Base-by-base conservation (phyloP, 2,113 vertebrate genomes). In the Talpa occidentalis region DNA sequence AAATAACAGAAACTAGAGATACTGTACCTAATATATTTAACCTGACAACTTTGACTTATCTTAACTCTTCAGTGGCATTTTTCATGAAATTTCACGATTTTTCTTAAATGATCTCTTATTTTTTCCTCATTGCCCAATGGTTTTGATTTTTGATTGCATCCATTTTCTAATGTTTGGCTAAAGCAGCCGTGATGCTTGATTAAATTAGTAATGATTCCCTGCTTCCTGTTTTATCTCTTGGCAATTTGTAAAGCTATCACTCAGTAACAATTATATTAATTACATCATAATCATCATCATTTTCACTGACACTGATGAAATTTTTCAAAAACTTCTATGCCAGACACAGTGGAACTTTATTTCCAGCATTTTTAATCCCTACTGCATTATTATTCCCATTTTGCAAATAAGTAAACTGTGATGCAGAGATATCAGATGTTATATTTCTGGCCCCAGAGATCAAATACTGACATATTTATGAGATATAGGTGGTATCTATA, bases 1-100 rank as follows among this genome's bases (percentile, higher is more conserved):
- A 84, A 93, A 66, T n/a, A n/a, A 81, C n/a, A 35, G 81, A 90
- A 94, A 81, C 79, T 42, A 42, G 80, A 73, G 42, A 56, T 15
- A 88, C 3, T 9, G 4, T 70, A 59, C 26, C 37, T 56, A 22
- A 76, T 59, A 9, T 64, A 40, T 84, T 82, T 83, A 80, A 28
- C 24, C 16, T 90, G 59, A 54, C 12, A 59, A 83, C 8, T 54
- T 81, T 59, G 15, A 77, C 42, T 42, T 3, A 17, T 47, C 40
- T 77, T 74, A 90, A 67, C 26, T 76, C 54, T 77, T 88, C 26
- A 2, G 1, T 67, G 30, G 80, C 40, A 82, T 35, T 66, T 52
- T 87, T 79, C 6, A 66, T 37, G 30, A 35, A 85, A 49, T 11
- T 42, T 72, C 32, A 59, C 74, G 42, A 22, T 42, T 60, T 78